Evolutionary conservation across 2,797 vertebrate genomes (phyloP), one percentile per base, ranked within the genome.

Genomic region (Naso thynnoides): DNA sequence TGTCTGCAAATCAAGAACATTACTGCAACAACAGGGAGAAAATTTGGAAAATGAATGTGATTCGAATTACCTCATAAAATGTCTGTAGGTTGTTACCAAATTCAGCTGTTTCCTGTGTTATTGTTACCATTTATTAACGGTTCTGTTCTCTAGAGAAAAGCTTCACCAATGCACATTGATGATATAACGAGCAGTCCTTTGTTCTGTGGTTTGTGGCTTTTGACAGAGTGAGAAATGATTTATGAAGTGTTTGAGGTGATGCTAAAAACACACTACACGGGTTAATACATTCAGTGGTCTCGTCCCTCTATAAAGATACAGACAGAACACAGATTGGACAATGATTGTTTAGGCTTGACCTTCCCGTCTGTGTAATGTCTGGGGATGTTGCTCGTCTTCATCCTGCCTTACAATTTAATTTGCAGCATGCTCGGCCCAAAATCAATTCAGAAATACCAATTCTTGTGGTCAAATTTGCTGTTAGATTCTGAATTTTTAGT

Each of bases 341-440:
- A 67, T 48, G 76, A 76, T 83, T 81, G 73, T 91, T 89, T 72
- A 73, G 70, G 69, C 63, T 79, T 88, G 86, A 89, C 87, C 87
- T 86, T 90, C 85, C 76, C 88, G 68, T 70, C 42, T 50, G 76
- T 79, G 70, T 62, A 67, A 61, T 54, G 54, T 83, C 83, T 76
- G 56, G 79, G 81, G 82, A 84, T 57, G 41, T 19, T 52, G 76
- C 78, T 73, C 83, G 63, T 85, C 85, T 83, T 78, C 6, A 14
- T 63, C 72, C 71, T 48, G 36, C 88, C 75, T 76, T 75, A 53
- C 26, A 18, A 61, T 82, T 82, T 81, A 48, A 81, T 85, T 78
- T 80, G 81, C 64, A 70, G 63, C 73, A 23, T 26, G 21, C 65
- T 72, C 75, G 38, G 78, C 50, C 77, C 27, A 45, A 65, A 75